These are phyloP conservation scores for Lissocephala sabroskyi DNA, from an alignment of 2,888 invertebrate species.

Conservation along the genomic window DNA sequence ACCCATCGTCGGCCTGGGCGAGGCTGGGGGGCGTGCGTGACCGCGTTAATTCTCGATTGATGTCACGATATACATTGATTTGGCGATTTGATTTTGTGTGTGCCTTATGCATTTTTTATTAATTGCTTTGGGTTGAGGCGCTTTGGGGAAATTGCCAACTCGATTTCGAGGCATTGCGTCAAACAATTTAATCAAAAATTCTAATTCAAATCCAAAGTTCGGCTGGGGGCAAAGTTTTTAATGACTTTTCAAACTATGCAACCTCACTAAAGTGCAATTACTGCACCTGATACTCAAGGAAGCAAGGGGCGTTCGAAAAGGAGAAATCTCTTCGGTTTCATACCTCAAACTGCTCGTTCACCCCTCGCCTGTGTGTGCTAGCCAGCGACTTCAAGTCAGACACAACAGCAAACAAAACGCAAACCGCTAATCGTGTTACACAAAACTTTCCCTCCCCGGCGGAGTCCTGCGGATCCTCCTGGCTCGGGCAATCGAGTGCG, in stretches of 20 bases:
- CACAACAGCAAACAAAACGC: slow-evolving; percentile 49
- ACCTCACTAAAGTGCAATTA: slow-evolving; percentile 39
- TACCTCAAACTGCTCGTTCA: too few relatives aligned
- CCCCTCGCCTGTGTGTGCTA: neutral
- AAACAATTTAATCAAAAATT: slow-evolving; percentile 67
- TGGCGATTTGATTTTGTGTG: slow-evolving; percentile 38
- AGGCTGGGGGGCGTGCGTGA: slow-evolving; percentile 8
- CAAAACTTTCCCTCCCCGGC: slow-evolving; percentile 43
- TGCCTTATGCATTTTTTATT: slow-evolving; percentile 67
- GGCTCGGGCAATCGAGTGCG: slow-evolving; percentile 52
- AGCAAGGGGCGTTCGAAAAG: neutral
- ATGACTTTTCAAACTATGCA: slow-evolving; percentile 68
- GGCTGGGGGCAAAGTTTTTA: slow-evolving; percentile 66
- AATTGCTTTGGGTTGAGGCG: slow-evolving; percentile 40
- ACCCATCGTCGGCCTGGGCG: neutral
- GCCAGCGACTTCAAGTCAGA: slow-evolving; percentile 32
- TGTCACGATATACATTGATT: slow-evolving; percentile 71
- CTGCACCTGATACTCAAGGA: slow-evolving; percentile 27
- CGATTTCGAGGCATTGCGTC: too few relatives aligned
- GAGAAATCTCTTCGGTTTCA: too few relatives aligned
- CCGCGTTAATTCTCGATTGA: slow-evolving; percentile 50
- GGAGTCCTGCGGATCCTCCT: too few relatives aligned
- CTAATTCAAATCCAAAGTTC: slow-evolving; percentile 58
- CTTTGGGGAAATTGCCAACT: neutral
- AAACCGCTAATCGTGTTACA: slow-evolving; percentile 64